Conservation (phyloP, 1,140 invertebrate genomes). For the Triops cancriformis region DNA sequence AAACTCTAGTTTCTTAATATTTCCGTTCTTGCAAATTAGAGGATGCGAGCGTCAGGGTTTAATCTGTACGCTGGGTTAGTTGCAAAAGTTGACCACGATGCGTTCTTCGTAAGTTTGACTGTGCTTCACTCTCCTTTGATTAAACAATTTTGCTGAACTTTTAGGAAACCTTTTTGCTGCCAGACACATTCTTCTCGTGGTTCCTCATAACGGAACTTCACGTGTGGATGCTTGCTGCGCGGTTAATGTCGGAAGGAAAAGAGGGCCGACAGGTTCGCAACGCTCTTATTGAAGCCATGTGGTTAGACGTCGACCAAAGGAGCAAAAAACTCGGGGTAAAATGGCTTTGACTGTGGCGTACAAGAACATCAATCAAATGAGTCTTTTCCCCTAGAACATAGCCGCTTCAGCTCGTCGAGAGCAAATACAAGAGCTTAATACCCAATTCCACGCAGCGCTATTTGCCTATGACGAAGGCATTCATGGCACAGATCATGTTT, state of each 20-base stretch:
- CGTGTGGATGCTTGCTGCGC: constrained; percentile 67
- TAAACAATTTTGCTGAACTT: not conserved
- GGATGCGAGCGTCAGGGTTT: not conserved
- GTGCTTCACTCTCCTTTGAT: not conserved
- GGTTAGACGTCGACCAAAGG: constrained; percentile 65
- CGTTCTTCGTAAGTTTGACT: not conserved
- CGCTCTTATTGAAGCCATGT: constrained; percentile 63
- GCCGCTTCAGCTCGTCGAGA: constrained; percentile 32
- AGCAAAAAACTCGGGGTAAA: constrained; percentile 61
- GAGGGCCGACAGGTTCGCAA: constrained; percentile 62
- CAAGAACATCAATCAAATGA: constrained; percentile 20
- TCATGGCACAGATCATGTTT: constrained; percentile 54
- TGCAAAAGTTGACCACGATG: not conserved
- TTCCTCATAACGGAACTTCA: constrained; percentile 73
- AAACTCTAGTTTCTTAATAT: too few relatives aligned
- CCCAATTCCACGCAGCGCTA: constrained; percentile 73
- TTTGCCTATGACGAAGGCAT: constrained; percentile 80
- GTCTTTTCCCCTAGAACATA: constrained; percentile 24
- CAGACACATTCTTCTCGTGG: constrained; percentile 75
- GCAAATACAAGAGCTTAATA: constrained; percentile 45
- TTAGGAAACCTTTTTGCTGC: constrained; percentile 55
- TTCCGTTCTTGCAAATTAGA: not conserved
- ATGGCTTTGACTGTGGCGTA: constrained; percentile 27
- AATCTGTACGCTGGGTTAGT: not conserved
- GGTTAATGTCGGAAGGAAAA: constrained; percentile 64